phyloP scores from a whole-genome alignment of 2,888 invertebrate species.

The Monoplex corrugatus region DNA sequence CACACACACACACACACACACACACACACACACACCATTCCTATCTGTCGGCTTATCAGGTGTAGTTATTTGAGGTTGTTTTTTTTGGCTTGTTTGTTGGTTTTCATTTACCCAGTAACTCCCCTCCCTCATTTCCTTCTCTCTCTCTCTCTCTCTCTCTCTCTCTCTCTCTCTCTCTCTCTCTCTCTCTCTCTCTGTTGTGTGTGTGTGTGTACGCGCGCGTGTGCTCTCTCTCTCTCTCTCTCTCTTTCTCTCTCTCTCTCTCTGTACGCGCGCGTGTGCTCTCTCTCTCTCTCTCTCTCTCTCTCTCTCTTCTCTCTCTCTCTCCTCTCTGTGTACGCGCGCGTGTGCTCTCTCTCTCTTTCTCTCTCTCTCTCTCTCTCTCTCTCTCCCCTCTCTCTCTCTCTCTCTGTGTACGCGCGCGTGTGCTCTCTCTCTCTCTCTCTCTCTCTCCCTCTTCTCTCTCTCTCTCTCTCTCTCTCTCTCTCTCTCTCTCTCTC shows the following conservation, averaged over 20 bases:
- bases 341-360: no score
- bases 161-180: not conserved
- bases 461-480: not conserved
- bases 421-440: no score
- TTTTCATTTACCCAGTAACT: no score
- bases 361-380: not conserved
- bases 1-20: no score
- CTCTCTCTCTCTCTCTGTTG: not conserved
- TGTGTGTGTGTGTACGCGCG: no score
- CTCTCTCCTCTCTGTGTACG: not conserved
- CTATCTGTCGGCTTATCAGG: no score
- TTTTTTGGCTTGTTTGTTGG: no score
- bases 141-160: not conserved
- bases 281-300: not conserved
- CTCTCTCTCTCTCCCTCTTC: not conserved
- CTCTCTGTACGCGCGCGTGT: not conserved
- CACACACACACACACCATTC: no score
- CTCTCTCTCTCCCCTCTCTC: not conserved
- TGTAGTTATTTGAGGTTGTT: no score
- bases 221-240: constrained; percentile 12
- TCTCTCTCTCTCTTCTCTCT: not conserved
- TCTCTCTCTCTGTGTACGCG: no score
- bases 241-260: not conserved
- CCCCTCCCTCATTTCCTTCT: not conserved
- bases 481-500: constrained; percentile 7